Evolutionary conservation across 2,113 vertebrate genomes (phyloP), one percentile per base, ranked within the genome.

Genomic region (Pygoscelis antarcticus): DNA sequence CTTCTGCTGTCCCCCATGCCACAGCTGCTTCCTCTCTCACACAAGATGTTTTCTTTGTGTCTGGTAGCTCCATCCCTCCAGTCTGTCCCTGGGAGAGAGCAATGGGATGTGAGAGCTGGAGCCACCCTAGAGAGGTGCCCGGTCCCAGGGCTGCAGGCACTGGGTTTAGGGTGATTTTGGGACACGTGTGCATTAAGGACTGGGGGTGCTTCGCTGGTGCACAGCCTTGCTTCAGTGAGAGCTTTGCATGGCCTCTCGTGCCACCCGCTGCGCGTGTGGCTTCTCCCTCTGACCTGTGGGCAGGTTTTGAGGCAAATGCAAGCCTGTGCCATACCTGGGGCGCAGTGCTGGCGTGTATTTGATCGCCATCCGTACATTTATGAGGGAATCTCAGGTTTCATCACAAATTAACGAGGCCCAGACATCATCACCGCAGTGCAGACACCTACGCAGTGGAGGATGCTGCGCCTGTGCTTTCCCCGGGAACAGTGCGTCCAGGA

Each of bases 221-320:
- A 17, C 20, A 21, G 61, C 54, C 58, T 69, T 29, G 23, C 32
- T 68, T 58, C 65, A 66, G 51, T 3, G 2, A 42, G 34, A 61
- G 51, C 21, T 70, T 78, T 2, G 1, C 0, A 0, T 4, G 20
- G 26, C 34, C 36, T 61, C 49, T 34, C 0, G 0, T 58, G 69
- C 49, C 34, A 8, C 40, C 20, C 2, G 0, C 38, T 13, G 21
- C 11, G 44, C 0, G 0, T 13, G 44, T 36, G 60, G 26, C 30
- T 54, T 62, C 38, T 79, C 15, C 46, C 18, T 49, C n/a, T 32
- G 74, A 36, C 9, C 40, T 1, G 0, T 2, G 34, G 51, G 57
- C 51, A 38, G 1, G 13, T n/a, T 71, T 38, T 9, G 26, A 72
- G 52, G 68, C 14, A 32, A 42, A 55, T 0, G 5, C 2, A 11